Conservation (phyloP, 2,113 vertebrate species). For the Ciconia maguari region DNA sequence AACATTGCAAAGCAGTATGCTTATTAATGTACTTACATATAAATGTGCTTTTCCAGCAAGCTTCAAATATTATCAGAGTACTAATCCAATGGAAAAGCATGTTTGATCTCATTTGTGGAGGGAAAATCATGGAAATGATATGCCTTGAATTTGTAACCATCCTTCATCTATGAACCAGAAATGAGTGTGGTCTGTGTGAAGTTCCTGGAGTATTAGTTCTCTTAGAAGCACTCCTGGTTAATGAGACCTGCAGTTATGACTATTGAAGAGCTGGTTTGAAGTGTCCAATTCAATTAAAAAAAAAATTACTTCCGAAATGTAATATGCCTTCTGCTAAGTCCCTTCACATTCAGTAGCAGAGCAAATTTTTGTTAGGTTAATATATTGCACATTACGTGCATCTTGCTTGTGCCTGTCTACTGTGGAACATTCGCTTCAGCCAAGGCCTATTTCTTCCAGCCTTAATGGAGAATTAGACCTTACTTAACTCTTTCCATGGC, state of each 20-base stretch:
- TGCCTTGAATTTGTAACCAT: conserved; percentile 6
- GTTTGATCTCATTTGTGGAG: conserved; percentile 13
- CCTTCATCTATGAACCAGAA: background rate
- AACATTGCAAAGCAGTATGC: background rate
- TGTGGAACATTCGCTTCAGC: conserved; percentile 26
- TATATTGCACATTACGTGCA: background rate
- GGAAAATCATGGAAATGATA: background rate
- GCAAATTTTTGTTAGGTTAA: conserved; percentile 4
- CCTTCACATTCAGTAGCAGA: background rate
- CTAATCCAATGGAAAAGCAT: background rate
- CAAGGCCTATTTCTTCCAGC: conserved; percentile 25
- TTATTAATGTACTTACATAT: background rate
- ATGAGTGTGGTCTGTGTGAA: background rate
- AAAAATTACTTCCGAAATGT: background rate
- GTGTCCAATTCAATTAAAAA: background rate
- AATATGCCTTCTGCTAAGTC: background rate
- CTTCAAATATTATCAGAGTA: background rate
- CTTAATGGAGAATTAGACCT: conserved; percentile 38
- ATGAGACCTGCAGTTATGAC: conserved; percentile 15
- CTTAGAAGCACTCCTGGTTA: background rate
- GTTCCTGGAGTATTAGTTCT: conserved; percentile 8
- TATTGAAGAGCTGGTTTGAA: conserved; percentile 20
- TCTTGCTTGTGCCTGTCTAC: conserved; percentile 29
- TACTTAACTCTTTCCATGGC: conserved; percentile 20
- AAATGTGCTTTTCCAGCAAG: background rate